Percentiles rank a stretch among this genome's conserved stretches.
Conservation (phyloP, 2,888 invertebrate genomes). For the Archaeoteleia sp. region DNA sequence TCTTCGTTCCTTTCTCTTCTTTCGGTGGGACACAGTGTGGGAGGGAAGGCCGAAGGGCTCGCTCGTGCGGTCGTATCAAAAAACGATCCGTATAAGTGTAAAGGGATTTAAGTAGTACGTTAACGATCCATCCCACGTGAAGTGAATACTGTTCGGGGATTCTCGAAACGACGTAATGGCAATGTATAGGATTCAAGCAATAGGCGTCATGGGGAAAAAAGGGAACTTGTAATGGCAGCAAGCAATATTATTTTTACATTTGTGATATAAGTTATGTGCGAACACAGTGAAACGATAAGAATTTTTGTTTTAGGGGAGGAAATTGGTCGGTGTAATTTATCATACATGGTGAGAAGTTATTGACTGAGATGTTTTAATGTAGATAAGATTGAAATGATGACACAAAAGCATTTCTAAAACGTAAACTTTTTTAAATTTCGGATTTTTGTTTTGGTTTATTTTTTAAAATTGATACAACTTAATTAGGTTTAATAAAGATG, state of each 20-base stretch:
- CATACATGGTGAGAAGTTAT: too few relatives aligned
- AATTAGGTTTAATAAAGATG: too few relatives aligned
- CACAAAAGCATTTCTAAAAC: too few relatives aligned
- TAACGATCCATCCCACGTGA: constrained; percentile 26
- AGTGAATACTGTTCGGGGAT: constrained; percentile 19
- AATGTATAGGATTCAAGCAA: constrained; percentile 13
- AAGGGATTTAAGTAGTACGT: constrained; percentile 31
- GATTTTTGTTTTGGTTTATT: too few relatives aligned
- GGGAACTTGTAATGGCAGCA: not conserved
- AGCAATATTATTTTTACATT: not conserved
- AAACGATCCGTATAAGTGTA: constrained; percentile 35
- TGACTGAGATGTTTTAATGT: too few relatives aligned
- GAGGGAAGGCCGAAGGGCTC: constrained; percentile 10
- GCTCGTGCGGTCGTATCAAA: constrained; percentile 29
- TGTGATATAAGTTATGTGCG: too few relatives aligned
- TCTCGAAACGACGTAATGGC: constrained; percentile 22
- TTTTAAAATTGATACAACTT: too few relatives aligned
- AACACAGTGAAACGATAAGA: too few relatives aligned
- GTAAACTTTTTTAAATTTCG: too few relatives aligned
- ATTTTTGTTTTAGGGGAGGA: too few relatives aligned
- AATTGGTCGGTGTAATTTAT: too few relatives aligned
- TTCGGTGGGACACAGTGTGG: not conserved
- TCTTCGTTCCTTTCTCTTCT: constrained; percentile 1
- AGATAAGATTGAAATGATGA: too few relatives aligned
- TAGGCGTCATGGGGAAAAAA: constrained; percentile 5